phyloP scores from a whole-genome alignment of 2,113 vertebrate species.

The Colaptes auratus region DNA sequence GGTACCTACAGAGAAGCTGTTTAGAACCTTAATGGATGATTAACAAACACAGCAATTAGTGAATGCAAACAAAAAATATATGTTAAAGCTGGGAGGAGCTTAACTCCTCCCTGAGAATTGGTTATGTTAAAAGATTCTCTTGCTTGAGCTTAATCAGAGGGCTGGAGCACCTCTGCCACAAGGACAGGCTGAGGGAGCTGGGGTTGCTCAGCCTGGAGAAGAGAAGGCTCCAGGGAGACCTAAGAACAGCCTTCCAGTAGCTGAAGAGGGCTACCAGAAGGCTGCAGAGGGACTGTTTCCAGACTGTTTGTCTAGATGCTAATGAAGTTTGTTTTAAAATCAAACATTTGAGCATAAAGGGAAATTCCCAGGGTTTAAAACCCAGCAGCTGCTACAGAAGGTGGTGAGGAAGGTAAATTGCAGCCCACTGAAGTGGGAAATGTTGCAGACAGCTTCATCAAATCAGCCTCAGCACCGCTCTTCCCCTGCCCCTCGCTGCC shows the following conservation, averaged over 20 bases:
- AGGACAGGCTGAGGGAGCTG: no score
- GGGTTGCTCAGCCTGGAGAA: no score
- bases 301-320: background rate
- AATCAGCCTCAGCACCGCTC: background rate
- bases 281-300: no score
- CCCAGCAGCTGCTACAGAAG: background rate
- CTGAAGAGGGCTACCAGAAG: no score
- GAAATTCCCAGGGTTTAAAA: background rate
- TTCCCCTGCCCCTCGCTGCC: background rate
- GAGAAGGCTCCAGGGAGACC: no score
- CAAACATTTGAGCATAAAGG: background rate
- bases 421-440: background rate
- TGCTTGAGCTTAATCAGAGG: background rate
- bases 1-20: background rate
- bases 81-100: rapidly evolving
- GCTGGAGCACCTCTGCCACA: no score
- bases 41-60: background rate
- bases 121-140: background rate
- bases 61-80: background rate
- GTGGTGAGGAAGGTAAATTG: background rate
- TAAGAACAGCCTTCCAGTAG: no score
- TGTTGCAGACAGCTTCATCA: background rate
- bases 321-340: background rate
- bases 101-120: background rate
- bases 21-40: background rate